phyloP scores from a whole-genome alignment of 2,113 vertebrate genomes.

The Dromas ardeola region DNA sequence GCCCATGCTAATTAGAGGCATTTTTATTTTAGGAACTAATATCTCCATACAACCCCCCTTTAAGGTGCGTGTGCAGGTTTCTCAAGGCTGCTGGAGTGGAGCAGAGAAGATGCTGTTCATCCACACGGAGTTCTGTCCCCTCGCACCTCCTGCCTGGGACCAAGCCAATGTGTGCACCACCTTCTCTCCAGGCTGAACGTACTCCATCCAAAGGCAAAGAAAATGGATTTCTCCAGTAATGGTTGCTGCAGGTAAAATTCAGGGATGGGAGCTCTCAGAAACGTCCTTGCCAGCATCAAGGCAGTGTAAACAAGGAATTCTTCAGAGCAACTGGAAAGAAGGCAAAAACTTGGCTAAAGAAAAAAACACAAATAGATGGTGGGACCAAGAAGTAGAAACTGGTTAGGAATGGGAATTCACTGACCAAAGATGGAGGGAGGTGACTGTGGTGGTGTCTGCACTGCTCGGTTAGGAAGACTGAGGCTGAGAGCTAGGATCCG shows the following conservation, averaged over 20 bases:
- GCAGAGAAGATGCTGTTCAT: neutral
- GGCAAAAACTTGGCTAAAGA: neutral
- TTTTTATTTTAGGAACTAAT: neutral
- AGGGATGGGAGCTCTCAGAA: neutral
- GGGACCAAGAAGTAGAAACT: neutral
- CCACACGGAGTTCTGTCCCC: neutral
- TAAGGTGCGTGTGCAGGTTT: neutral
- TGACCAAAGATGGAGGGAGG: neutral
- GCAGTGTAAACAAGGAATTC: neutral
- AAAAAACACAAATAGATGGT: neutral
- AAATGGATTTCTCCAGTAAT: neutral
- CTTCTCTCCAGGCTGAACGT: neutral
- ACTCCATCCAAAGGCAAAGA: neutral
- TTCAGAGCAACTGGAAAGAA: neutral
- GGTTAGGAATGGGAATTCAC: neutral
- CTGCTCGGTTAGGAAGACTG: neutral
- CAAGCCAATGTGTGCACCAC: neutral
- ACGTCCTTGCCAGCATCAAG: neutral
- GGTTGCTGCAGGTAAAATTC: neutral
- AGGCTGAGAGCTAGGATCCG: neutral
- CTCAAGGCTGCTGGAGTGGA: neutral
- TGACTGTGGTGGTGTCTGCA: neutral
- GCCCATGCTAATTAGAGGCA: neutral
- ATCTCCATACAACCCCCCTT: neutral
- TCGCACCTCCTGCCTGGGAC: neutral